Base-by-base conservation (phyloP, 2,113 vertebrate species). In the Scomber japonicus region DNA sequence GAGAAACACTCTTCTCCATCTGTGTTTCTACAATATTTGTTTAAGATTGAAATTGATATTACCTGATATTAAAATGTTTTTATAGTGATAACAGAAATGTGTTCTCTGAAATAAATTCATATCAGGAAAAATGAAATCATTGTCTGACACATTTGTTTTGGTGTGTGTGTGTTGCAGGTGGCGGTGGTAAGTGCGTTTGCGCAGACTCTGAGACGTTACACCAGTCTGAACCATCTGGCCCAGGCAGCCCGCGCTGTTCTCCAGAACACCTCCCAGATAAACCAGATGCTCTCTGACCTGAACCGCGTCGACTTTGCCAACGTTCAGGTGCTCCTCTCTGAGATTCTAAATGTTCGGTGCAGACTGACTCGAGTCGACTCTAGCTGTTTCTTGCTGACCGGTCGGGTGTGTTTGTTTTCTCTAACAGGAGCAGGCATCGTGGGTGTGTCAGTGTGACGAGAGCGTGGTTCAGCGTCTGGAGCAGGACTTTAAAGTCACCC, bases 261-360 rank as follows among this genome's bases (percentile, higher is more conserved):
- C 10, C 98, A 99, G 94, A 99, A 99, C 94, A 97, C 98, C 0
- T 97, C 98, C 2, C 98, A 99, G 94, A 99, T 99, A 86, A 99
- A 96, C 95, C 98, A 99, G 95, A 99, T 99, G 98, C 97, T 99
- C 75, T 98, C 97, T 0, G 98, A 99, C 93, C 97, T 99, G 91
- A 99, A 99, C 91, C 94, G 98, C 0, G 98, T 99, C 6, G 98
- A 99, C 93, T 99, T 99, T 0, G 97, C 97, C 65, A 99, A 99
- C 0, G 98, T 99, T 73, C 98, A 99, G 97, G 68, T 71, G 16
- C n/a, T 17, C 35, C 31, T 35, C 31, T 35, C 31, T 35, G 31
- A 14, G 19, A 56, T n/a, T 21, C 0, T 15, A 46, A 12, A 15
- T 1, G 11, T 44, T 64, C 12, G 45, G 8, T 30, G 31, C 48